Percentiles rank a stretch among this genome's conserved stretches.
These are phyloP conservation scores for Amaurobius ferox DNA, from an alignment of 2,888 invertebrate species.

Conservation along the genomic window DNA sequence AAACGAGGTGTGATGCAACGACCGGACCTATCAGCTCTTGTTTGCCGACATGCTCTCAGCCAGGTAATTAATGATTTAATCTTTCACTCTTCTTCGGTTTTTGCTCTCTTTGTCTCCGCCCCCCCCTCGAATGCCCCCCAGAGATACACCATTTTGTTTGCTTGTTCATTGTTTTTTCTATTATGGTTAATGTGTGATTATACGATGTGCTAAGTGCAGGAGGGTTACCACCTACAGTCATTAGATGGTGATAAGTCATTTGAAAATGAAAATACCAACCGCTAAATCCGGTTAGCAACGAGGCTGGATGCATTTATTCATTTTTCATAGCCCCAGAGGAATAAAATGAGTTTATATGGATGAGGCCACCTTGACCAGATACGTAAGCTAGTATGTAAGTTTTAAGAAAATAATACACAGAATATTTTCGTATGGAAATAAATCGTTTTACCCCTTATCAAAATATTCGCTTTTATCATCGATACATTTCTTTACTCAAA, in stretches of 20 bases:
- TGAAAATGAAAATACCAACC: not conserved
- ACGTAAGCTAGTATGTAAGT: no score
- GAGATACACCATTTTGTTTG: not conserved
- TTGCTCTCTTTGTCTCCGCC: not conserved
- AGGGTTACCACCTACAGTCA: not conserved
- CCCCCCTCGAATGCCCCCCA: not conserved
- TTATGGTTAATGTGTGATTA: not conserved
- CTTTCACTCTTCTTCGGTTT: slow-evolving; percentile 19
- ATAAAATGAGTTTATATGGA: no score
- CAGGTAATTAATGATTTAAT: slow-evolving; percentile 51
- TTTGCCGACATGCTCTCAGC: slow-evolving; percentile 35
- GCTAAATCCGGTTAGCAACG: not conserved
- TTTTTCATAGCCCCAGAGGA: no score
- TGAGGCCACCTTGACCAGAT: no score
- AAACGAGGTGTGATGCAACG: slow-evolving; percentile 56
- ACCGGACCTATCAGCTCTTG: slow-evolving; percentile 35
- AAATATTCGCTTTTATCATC: no score
- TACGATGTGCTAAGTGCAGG: not conserved
- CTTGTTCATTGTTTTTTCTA: not conserved
- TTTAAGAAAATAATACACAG: no score
- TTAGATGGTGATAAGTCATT: not conserved
- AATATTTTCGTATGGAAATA: no score
- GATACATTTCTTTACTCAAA: no score
- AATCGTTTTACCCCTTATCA: no score
- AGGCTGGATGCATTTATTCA: no score